Evolutionary conservation across 2,888 invertebrate species (phyloP), one percentile per base, ranked within the genome.

Genomic region (Aporophyla nigra): DNA sequence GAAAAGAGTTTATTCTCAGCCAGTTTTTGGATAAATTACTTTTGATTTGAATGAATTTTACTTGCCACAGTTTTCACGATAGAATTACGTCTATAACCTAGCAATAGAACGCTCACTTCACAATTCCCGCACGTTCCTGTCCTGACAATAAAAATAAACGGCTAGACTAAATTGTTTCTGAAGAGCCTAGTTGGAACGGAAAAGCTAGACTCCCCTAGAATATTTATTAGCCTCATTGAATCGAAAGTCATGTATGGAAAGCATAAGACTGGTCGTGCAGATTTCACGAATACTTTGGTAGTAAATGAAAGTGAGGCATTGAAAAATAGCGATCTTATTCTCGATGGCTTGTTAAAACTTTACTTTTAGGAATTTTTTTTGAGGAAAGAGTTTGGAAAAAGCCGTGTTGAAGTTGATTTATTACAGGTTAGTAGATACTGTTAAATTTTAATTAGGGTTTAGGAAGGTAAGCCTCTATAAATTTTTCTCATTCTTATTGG

Each of bases 211-310:
- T 62, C 65, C 5, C n/a, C 10, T 68, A 54, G 87, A 87, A 87
- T 87, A 84, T 86, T 84, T 81, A 86, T 82, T 84, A 82, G 78
- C 62, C 65, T 88, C 81, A 78, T 81, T 78, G 63, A 24, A 33
- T 63, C 33, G 49, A 71, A 75, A 76, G 51, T 74, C 56, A 62
- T 75, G 46, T 49, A 71, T 73, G 54, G 54, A 40, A 56, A 67
- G 43, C 61, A n/a, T 86, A 66, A 33, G 61, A 46, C 9, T 51
- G 24, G 46, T 68, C 51, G 27, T n/a, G 19, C 40, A 67, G 43
- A 63, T 74, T 82, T 74, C 59, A 63, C 24, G 40, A 59, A 65
- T 63, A 33, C 61, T 61, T 63, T 65, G 21, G n/a, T 68, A 71
- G 59, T 10, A 43, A 43, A 7, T 9, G 43, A 43, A 43, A 43